phyloP scores from a whole-genome alignment of 1,140 invertebrate genomes.

The Leptestheria dahalacensis region DNA sequence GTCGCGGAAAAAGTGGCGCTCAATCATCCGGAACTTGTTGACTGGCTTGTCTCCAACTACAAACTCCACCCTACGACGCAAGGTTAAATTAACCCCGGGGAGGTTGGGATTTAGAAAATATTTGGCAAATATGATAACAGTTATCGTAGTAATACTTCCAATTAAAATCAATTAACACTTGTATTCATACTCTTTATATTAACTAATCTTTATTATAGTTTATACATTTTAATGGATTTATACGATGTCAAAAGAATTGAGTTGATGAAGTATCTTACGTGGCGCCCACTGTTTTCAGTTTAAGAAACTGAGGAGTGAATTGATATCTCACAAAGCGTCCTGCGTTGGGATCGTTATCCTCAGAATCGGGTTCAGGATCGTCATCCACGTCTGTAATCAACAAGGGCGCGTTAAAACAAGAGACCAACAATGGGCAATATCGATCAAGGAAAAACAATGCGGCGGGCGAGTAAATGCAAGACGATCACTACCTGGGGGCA shows the following conservation, averaged over 20 bases:
- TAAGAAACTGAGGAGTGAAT: slow-evolving; percentile 79
- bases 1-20: slow-evolving; percentile 90
- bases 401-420: no score
- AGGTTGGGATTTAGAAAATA: no score
- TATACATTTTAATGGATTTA: no score
- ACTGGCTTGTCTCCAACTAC: slow-evolving; percentile 81
- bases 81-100: no score
- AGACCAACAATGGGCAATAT: no score
- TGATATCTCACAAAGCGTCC: slow-evolving; percentile 93
- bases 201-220: no score
- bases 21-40: slow-evolving; percentile 96
- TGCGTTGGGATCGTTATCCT: slow-evolving; percentile 61
- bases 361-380: slow-evolving; percentile 30
- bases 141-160: no score
- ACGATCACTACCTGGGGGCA: slow-evolving; percentile 28
- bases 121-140: no score
- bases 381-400: slow-evolving; percentile 27
- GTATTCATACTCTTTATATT: no score
- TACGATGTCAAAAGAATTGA: slow-evolving; percentile 26
- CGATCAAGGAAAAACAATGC: no score
- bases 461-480: no score
- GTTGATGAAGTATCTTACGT: slow-evolving; percentile 48
- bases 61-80: slow-evolving; percentile 96
- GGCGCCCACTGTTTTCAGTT: slow-evolving; percentile 85
- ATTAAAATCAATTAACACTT: no score